Evolutionary conservation across 1,140 invertebrate species (phyloP), one percentile per base, ranked within the genome.

Genomic region (Asbolus verrucosus): DNA sequence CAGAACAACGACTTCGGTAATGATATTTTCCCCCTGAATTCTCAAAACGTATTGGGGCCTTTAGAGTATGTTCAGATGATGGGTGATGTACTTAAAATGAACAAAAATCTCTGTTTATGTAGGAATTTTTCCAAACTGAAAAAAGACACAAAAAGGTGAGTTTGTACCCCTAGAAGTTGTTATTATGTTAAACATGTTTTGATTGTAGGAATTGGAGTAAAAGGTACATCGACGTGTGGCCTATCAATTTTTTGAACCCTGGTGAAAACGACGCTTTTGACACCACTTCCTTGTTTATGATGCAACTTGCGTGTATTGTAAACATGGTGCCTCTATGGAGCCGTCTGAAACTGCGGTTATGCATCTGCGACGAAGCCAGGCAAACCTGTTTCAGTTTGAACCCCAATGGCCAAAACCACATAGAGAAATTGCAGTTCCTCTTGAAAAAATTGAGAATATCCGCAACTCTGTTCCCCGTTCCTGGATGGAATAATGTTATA

Each of bases 201-300:
- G 1, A 31, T 18, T 77, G 43, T 43, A 78, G 87, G 68, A 87
- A 84, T 72, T 84, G 84, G 30, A 84, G 84, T 61, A 84, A 90
- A 14, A 88, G 89, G 72, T 97, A 91, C 81, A 97, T 99, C 66
- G 98, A 99, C 83, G 95, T 99, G 8, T 99, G 97, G 97, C 94
- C 97, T 6, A 89, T 96, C 0, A 95, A 98, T 79, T 90, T 95
- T 69, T 89, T 96, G 70, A 85, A 89, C 74, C 93, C 93, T 3
- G 87, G 86, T 0, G 86, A 89, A 73, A 87, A 90, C 66, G 90
- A 94, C 79, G 77, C 89, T 1, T 95, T 95, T 81, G 93, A 94
- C 63, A 92, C 91, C 75, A 95, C 91, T 33, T 95, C 90, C 72
- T 84, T 99, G 50, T 99, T 99, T 82, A 92, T 98, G 86, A 89